Evolutionary conservation across 2,888 invertebrate species (phyloP).

Genomic region (Parelbella ahira): DNA sequence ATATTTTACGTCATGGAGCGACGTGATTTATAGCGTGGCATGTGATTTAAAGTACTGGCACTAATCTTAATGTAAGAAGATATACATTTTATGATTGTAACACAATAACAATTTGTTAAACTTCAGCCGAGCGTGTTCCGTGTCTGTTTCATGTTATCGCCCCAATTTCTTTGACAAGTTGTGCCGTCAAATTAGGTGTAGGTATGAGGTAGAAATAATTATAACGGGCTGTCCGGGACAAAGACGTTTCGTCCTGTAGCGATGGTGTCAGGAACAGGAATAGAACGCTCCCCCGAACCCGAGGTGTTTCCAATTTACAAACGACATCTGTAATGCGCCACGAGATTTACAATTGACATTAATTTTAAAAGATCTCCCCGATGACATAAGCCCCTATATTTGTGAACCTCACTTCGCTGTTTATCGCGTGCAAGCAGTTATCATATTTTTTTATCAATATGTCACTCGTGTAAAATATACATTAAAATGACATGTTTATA

Average conservation of each 20-base stretch:
- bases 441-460: too few species aligned
- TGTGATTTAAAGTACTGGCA: conserved; percentile 17
- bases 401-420: conserved; percentile 40
- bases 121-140: conserved; percentile 17
- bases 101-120: conserved; percentile 19
- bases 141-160: conserved; percentile 18
- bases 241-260: conserved; percentile 46
- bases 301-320: conserved; percentile 71
- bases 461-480: too few species aligned
- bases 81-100: conserved; percentile 6
- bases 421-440: neutral
- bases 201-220: conserved; percentile 54
- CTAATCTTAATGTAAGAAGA: conserved; percentile 7
- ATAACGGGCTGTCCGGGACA: conserved; percentile 64
- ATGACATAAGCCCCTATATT: conserved; percentile 62
- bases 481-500: too few species aligned
- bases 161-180: conserved; percentile 22
- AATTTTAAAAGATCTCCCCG: conserved; percentile 62
- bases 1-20: conserved; percentile 14
- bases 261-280: conserved; percentile 69
- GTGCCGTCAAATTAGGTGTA: conserved; percentile 20
- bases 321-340: conserved; percentile 50
- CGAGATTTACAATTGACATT: conserved; percentile 70
- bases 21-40: conserved; percentile 14
- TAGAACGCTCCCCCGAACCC: conserved; percentile 56